A percentile compares a stretch with the other conserved stretches of the same genome.
Evolutionary conservation across 2,113 vertebrate species (phyloP).

Genomic region (Crotophaga sulcirostris): DNA sequence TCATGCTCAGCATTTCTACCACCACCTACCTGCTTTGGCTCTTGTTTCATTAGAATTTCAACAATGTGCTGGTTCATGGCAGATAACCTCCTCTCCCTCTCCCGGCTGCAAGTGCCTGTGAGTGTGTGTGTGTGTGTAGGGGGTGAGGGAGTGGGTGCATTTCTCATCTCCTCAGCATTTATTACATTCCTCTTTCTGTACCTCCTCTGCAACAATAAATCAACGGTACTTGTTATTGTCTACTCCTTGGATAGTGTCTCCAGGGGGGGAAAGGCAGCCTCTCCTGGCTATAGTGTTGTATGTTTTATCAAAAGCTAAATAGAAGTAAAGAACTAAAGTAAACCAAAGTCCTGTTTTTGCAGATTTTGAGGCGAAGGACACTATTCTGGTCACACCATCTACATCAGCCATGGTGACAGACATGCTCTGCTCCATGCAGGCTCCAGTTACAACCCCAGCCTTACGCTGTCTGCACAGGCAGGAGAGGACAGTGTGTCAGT

Average conservation of each 20-base stretch:
- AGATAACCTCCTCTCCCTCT: conserved; percentile 33
- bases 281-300: neutral
- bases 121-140: neutral
- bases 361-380: neutral
- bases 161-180: conserved; percentile 56
- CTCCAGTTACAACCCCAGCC: neutral
- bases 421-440: rapidly evolving
- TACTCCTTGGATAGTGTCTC: neutral
- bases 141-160: neutral
- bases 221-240: conserved; percentile 19
- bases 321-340: neutral
- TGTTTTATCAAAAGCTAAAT: neutral
- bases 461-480: neutral
- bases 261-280: neutral
- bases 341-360: neutral
- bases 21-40: conserved; percentile 65
- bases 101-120: neutral
- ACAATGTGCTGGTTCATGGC: conserved; percentile 33
- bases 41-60: conserved; percentile 56
- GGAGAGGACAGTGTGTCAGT: neutral
- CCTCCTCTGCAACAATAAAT: conserved; percentile 52
- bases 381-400: neutral
- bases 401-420: neutral
- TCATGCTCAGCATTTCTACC: conserved; percentile 61
- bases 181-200: conserved; percentile 52